phyloP scores from a whole-genome alignment of 2,888 invertebrate genomes.

The Pterobdella sp. region DNA sequence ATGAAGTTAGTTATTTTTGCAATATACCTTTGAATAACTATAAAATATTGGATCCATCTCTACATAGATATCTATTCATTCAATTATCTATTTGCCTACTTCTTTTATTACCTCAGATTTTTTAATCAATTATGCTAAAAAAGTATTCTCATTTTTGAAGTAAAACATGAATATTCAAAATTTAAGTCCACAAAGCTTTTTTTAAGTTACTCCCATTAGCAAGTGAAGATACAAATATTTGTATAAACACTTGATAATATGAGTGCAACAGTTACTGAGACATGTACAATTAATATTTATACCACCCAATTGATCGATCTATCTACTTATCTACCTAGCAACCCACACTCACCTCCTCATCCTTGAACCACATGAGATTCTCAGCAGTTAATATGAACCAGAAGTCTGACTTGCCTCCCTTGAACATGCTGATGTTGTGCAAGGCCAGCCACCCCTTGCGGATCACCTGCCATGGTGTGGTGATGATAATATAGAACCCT shows the following conservation, averaged over 20 bases:
- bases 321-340: background rate
- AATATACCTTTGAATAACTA: too few relatives aligned
- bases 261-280: background rate
- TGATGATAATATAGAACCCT: background rate
- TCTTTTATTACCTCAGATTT: too few relatives aligned
- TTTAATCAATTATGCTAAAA: too few relatives aligned
- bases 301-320: background rate
- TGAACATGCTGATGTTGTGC: slow-evolving; percentile 98
- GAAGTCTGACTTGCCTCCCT: slow-evolving; percentile 95
- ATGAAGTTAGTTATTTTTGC: too few relatives aligned
- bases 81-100: too few relatives aligned
- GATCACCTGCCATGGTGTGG: slow-evolving; percentile 66
- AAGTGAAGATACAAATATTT: background rate
- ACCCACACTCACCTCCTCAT: slow-evolving; percentile 73
- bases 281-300: background rate
- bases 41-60: too few relatives aligned
- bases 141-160: too few relatives aligned
- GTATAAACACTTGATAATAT: background rate
- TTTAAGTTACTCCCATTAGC: too few relatives aligned
- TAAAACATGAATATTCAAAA: too few relatives aligned
- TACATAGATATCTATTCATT: too few relatives aligned
- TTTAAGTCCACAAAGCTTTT: too few relatives aligned
- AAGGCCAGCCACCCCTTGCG: slow-evolving; percentile 98
- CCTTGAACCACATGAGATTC: slow-evolving; percentile 97
- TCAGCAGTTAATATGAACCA: slow-evolving; percentile 99